Conservation (phyloP, 2,888 invertebrate species). For the Tromatobia lineatoria region DNA sequence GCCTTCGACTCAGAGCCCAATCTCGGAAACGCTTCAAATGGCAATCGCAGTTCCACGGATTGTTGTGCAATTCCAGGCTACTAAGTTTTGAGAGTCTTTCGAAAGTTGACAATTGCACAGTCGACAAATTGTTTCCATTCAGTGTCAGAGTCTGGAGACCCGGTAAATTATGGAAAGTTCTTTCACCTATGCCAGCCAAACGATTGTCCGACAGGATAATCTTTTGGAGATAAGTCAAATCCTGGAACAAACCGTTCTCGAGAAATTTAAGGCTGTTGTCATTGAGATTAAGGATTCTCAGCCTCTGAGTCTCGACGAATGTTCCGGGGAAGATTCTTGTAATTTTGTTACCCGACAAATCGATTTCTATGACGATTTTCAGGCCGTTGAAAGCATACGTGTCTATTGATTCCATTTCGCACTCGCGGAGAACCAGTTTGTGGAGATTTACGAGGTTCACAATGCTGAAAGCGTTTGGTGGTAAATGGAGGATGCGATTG, state of each 20-base stretch:
- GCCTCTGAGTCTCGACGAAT: conserved; percentile 90
- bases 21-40: conserved; percentile 92
- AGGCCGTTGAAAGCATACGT: conserved; percentile 92
- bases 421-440: conserved; percentile 91
- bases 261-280: conserved; percentile 91
- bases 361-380: conserved; percentile 92
- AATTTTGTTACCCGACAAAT: conserved; percentile 92
- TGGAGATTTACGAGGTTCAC: conserved; percentile 93
- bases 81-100: conserved; percentile 89
- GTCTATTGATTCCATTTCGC: conserved; percentile 90
- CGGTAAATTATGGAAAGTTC: conserved; percentile 90
- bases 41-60: conserved; percentile 96
- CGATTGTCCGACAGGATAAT: conserved; percentile 92
- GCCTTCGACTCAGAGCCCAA: conserved; percentile 91
- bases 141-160: conserved; percentile 90
- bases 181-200: conserved; percentile 89
- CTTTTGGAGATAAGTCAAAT: conserved; percentile 91
- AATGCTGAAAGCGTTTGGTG: conserved; percentile 89
- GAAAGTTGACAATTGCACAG: conserved; percentile 89
- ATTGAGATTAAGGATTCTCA: conserved; percentile 91
- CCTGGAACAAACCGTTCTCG: conserved; percentile 91
- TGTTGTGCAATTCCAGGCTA: conserved; percentile 92
- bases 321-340: conserved; percentile 89
- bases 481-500: conserved; percentile 89
- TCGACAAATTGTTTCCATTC: conserved; percentile 91